Evolutionary conservation across 2,888 invertebrate species (phyloP), one percentile per base, ranked within the genome.

Genomic region (Tachystola acroxantha): DNA sequence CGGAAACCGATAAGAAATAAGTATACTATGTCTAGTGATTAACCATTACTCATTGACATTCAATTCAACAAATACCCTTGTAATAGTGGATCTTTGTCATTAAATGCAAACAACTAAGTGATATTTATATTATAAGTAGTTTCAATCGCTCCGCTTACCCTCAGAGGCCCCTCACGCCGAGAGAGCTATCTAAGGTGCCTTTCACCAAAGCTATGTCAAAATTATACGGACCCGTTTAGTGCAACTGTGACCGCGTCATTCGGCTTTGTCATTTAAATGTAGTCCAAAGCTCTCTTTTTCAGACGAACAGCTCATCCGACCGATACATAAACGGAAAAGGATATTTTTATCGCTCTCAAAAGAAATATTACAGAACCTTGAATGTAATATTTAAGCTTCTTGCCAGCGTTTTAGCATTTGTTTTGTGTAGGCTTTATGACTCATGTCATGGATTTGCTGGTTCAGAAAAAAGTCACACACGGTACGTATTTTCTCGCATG

Each of bases 191-290:
- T 10, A 12, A 32, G 7, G 11, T 19, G 14, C 27, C 26, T 34
- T 34, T 34, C 27, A 22, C 6, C 12, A n/a, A n/a, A 10, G 12
- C 25, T 30, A 16, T 31, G 26, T 12, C 26, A 11, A 32, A 36
- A 36, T 36, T 36, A 36, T 36, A 36, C 36, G 9, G 26, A 9
- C 20, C 16, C 24, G 20, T 19, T 37, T 37, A 37, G 10, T 14
- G 22, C 24, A 11, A 28, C 10, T 22, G 14, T 36, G 30, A 12
- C 33, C 14, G 16, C 33, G 24, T 29, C 24, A 25, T 20, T 29
- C 19, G 11, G 33, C 33, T 29, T 37, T 37, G 37, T 37, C 33
- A 37, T 37, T 37, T 19, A 37, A 32, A 37, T 37, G 32, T 27
- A 13, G 7, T 4, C 32, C 12, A 32, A 16, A 37, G 33, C 33